phyloP scores from a whole-genome alignment of 2,797 vertebrate genomes.

The Phoebastria nigripes region DNA sequence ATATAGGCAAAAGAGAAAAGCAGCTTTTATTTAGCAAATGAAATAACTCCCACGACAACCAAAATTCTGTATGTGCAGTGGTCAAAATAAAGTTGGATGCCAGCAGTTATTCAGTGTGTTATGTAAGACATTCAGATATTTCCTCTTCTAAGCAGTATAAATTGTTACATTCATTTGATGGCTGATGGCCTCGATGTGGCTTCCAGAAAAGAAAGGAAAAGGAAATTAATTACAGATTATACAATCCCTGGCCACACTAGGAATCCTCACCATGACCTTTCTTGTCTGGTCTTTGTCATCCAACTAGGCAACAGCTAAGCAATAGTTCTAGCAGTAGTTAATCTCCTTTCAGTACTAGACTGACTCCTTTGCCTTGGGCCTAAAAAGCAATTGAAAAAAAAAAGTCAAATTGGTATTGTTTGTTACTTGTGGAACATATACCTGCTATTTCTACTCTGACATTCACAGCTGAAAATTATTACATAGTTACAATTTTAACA shows the following conservation, averaged over 20 bases:
- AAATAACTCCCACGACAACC: neutral
- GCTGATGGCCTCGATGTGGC: neutral
- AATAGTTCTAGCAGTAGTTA: neutral
- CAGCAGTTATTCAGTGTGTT: neutral
- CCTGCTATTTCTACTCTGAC: neutral
- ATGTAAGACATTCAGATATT: neutral
- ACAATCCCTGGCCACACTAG: neutral
- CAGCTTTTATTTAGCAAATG: neutral
- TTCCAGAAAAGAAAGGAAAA: neutral
- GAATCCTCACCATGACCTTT: neutral
- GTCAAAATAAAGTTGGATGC: neutral
- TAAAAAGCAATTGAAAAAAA: neutral
- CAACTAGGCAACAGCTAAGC: neutral
- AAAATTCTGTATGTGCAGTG: neutral
- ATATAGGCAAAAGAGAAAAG: neutral
- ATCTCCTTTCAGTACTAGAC: neutral
- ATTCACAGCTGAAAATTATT: neutral
- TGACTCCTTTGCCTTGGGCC: neutral
- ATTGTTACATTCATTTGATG: neutral
- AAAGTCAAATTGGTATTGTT: neutral
- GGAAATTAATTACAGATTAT: neutral
- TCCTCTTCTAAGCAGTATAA: neutral
- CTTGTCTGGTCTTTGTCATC: neutral
- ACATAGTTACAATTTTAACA: neutral
- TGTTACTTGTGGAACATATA: neutral